Conservation (phyloP, 2,113 vertebrate species). For the Cervus canadensis region DNA sequence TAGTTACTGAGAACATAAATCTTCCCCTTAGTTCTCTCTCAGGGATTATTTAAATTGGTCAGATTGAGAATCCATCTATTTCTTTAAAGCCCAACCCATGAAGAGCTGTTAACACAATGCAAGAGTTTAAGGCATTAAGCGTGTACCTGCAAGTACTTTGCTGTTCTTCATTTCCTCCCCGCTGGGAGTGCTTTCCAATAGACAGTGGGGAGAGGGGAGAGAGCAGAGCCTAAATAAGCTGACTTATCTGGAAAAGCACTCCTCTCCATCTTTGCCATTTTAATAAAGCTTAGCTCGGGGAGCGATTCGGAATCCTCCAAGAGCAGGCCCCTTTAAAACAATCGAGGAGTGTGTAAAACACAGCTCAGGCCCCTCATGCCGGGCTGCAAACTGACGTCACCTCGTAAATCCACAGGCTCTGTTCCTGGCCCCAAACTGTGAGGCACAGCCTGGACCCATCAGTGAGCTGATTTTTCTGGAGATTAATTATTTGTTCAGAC, state of each 20-base stretch:
- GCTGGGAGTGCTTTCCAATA: conserved; percentile 71
- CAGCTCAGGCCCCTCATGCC: conserved; percentile 42
- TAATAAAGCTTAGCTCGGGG: conserved; percentile 74
- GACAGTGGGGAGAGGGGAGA: not conserved
- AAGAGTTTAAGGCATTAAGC: conserved; percentile 74
- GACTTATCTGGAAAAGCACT: conserved; percentile 75
- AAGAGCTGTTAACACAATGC: conserved; percentile 76
- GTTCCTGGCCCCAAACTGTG: conserved; percentile 16
- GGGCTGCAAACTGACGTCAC: conserved; percentile 48
- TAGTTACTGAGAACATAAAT: conserved; percentile 56
- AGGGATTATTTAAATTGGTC: conserved; percentile 69
- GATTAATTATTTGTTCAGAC: conserved; percentile 76
- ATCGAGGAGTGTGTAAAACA: conserved; percentile 68
- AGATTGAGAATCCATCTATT: conserved; percentile 70
- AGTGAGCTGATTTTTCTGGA: conserved; percentile 60
- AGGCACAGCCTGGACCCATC: conserved; percentile 52
- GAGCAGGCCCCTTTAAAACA: conserved; percentile 68
- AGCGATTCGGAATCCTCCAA: conserved; percentile 61
- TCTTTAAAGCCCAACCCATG: conserved; percentile 66
- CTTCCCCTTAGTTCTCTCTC: conserved; percentile 52
- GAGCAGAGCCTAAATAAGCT: conserved; percentile 53
- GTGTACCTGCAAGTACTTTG: conserved; percentile 73
- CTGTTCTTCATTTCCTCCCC: conserved; percentile 73
- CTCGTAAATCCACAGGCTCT: conserved; percentile 70
- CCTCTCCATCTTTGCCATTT: conserved; percentile 66